Evolutionary conservation across 2,888 invertebrate genomes (phyloP).

Genomic region (Iselma pallidipennis): DNA sequence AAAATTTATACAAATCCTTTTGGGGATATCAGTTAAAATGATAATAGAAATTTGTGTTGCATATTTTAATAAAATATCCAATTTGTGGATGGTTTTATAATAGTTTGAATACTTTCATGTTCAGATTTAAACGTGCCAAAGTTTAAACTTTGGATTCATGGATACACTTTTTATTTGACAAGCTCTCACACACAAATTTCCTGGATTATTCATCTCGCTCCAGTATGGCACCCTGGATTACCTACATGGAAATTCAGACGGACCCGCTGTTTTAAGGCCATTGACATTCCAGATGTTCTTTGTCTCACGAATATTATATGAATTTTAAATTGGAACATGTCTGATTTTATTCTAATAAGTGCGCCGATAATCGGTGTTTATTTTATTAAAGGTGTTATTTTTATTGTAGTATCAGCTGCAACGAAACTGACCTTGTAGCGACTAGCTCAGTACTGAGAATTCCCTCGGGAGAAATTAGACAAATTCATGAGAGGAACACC

Average conservation of each 20-base stretch:
- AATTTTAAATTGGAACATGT: neutral
- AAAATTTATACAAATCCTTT: neutral
- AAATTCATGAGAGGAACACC: constrained; percentile 27
- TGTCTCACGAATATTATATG: neutral
- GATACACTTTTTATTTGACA: constrained; percentile 1
- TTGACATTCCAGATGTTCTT: neutral
- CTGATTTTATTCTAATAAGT: neutral
- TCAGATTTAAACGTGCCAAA: neutral
- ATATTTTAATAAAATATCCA: neutral
- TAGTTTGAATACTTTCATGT: neutral
- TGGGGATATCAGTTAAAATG: neutral
- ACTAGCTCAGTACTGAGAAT: constrained; percentile 10
- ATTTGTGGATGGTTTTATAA: neutral
- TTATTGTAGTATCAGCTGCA: constrained; percentile 20
- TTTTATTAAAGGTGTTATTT: neutral
- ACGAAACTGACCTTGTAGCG: neutral
- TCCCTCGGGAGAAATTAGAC: constrained; percentile 25
- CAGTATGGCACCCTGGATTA: neutral
- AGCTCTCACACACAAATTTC: neutral
- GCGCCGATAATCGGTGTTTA: neutral
- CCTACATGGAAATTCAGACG: neutral
- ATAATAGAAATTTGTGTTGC: neutral
- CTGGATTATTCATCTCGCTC: constrained; percentile 3
- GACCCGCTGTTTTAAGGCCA: neutral
- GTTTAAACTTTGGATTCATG: neutral